Conservation (phyloP, 2,797 vertebrate species). For the Margarornis squamiger region DNA sequence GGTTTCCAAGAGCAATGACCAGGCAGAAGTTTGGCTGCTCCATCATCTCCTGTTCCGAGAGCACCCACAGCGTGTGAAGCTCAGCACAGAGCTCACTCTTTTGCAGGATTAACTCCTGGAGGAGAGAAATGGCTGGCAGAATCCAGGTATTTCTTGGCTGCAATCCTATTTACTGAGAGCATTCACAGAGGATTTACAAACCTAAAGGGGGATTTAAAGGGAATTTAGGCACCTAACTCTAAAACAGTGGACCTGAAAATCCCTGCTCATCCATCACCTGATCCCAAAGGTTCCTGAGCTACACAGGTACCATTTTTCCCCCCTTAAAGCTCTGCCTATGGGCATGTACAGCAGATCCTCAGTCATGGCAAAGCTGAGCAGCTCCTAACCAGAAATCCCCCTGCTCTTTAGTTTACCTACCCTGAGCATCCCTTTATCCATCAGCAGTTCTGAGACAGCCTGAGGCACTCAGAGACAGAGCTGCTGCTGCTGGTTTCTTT, state of each 20-base stretch:
- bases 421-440: not conserved
- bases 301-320: not conserved
- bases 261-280: slow-evolving; percentile 30
- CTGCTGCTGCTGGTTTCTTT: not conserved
- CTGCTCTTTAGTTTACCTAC: not conserved
- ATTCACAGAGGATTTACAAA: slow-evolving; percentile 50
- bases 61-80: accelerated
- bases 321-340: not conserved
- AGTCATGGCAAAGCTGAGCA: not conserved
- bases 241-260: slow-evolving; percentile 12
- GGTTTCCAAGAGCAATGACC: not conserved
- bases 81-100: not conserved
- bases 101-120: not conserved
- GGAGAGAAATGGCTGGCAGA: slow-evolving; percentile 8
- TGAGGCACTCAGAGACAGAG: not conserved
- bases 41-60: not conserved
- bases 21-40: not conserved
- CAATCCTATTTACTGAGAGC: slow-evolving; percentile 25
- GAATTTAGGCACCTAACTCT: slow-evolving; percentile 51
- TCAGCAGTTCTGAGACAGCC: not conserved
- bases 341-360: not conserved
- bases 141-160: slow-evolving; percentile 32
- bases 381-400: not conserved
- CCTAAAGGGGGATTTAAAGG: slow-evolving; percentile 50
- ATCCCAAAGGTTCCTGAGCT: slow-evolving; percentile 19